Base-by-base conservation (phyloP, 2,797 vertebrate genomes). In the Leptatherina wallacei region DNA sequence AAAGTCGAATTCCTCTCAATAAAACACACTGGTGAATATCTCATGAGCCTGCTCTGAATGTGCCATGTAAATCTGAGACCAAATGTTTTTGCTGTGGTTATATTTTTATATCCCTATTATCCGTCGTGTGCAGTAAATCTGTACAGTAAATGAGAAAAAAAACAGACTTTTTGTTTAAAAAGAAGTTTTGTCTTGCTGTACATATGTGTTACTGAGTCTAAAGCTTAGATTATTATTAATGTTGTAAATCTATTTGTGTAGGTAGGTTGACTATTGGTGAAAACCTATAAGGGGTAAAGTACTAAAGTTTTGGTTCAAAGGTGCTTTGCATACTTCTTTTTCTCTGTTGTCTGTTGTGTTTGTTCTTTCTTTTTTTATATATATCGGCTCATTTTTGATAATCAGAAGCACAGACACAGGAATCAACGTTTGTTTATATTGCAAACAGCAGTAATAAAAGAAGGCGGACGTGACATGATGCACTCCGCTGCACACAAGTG, bases 11-110 rank as follows among this genome's bases (percentile, higher is more conserved):
- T 40, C 82, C 68, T 62, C 36, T 16, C 18, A 51, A 74, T 56
- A 30, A 9, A 29, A 56, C 24, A 29, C 13, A 30, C 27, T 56
- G 44, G 65, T 71, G 59, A 73, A 69, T 73, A 57, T 70, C 11
- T 78, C 65, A 69, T 72, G 68, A 85, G 72, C 58, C 65, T 72
- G 65, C 65, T 7, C 71, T 57, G 77, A 88, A 88, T 89, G 86
- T 85, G 71, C 61, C 52, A 27, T 70, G 63, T 80, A 47, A 74
- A 77, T 69, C 40, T 69, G 22, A 65, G 40, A 74, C 9, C 2
- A 54, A n/a, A 20, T 73, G 44, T 74, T 76, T 38, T 44, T 56
- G 30, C 36, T 60, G 52, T 83, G 0, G 4, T 69, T 78, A n/a
- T 2, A 63, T 71, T 80, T 71, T 71, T 71, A 0, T 4, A 27